Evolutionary conservation across 1,140 invertebrate genomes (phyloP), one percentile per base, ranked within the genome.

Genomic region (Hycleus cichorii): DNA sequence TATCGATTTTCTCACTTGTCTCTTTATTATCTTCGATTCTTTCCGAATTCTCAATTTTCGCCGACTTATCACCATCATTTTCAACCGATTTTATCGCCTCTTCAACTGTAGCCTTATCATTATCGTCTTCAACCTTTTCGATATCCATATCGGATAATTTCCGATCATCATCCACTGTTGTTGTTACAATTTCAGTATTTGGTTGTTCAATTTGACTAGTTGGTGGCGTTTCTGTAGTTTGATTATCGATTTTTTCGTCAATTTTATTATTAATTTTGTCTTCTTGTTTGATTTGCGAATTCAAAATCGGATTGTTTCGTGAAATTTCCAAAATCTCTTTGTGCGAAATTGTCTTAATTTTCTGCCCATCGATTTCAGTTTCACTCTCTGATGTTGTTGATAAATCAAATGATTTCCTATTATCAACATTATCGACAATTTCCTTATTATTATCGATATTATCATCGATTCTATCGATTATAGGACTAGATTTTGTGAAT

Each of bases 301-400:
- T 66, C 43, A 10, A 52, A n/a, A 74, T 55, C 76, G 74, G 40
- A 47, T 78, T 65, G 58, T 80, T 76, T 7, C 32, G 32, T 12
- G 63, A 66, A 69, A 59, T 75, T 70, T 72, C 68, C 46, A 70
- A 57, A 6, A 68, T 69, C 51, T 73, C 70, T 49, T 72, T 71
- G 27, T 66, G 64, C 4, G 69, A 72, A 12, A 74, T 69, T 6
- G 66, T 72, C 57, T 74, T 74, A 38, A 73, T 73, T 59, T 71
- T 74, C 43, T 74, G 72, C 5, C 71, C 72, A 52, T 73, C 73
- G 32, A 74, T 74, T 64, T 73, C 73, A 42, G 71, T 72, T 61
- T 73, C 72, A 0, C 71, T 72, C 58, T 73, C 71, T 2, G 71
- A 72, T 7, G 69, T 70, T 38, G 70, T 73, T 0, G 69, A 62